phyloP scores from a whole-genome alignment of 92 coral and sea anemone genomes.

The Palythoa heliodiscus region DNA sequence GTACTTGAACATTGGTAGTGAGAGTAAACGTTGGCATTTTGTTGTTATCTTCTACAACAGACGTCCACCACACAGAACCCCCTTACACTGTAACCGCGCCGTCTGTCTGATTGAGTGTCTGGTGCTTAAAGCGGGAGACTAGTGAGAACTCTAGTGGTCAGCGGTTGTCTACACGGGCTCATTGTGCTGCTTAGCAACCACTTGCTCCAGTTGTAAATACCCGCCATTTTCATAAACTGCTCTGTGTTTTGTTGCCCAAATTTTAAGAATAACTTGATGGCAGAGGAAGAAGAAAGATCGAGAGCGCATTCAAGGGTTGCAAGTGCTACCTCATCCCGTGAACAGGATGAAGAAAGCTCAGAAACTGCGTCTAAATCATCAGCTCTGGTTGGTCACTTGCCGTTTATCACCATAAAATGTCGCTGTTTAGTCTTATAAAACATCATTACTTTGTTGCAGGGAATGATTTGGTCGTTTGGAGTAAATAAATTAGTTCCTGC shows the following conservation, averaged over 20 bases:
- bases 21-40: constrained; percentile 46
- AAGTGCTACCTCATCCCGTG: constrained; percentile 69
- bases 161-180: constrained; percentile 25
- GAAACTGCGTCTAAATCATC: constrained; percentile 58
- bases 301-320: constrained; percentile 86
- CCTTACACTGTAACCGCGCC: too few relatives aligned
- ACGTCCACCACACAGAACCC: too few relatives aligned
- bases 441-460: constrained; percentile 49
- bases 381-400: constrained; percentile 62
- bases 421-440: neutral
- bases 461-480: constrained; percentile 96
- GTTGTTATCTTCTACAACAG: neutral
- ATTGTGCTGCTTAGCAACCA: constrained; percentile 37
- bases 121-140: neutral
- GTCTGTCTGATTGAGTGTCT: neutral
- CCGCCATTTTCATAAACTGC: constrained; percentile 20
- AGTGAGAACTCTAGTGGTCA: neutral
- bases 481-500: constrained; percentile 81
- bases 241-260: neutral
- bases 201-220: constrained; percentile 19
- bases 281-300: constrained; percentile 63
- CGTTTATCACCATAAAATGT: neutral
- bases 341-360: constrained; percentile 51
- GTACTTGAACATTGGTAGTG: constrained; percentile 67
- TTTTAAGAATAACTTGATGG: constrained; percentile 45